Conservation (phyloP, 2,113 vertebrate genomes). For the Sminthopsis crassicaudata region DNA sequence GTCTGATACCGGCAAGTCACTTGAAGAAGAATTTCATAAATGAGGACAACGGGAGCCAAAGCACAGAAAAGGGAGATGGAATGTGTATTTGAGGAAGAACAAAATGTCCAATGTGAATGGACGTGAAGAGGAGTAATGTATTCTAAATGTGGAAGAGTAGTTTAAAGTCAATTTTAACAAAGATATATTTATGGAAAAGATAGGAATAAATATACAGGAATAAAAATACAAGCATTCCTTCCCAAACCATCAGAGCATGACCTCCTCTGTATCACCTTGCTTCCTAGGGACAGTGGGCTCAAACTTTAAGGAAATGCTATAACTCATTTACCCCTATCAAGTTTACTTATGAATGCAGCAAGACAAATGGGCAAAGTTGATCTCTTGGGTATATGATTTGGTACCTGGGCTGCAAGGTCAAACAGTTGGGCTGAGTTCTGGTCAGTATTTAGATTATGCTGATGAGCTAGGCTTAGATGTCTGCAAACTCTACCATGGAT, state of each 20-base stretch:
- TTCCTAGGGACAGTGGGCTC: background rate
- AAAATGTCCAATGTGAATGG: background rate
- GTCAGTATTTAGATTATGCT: background rate
- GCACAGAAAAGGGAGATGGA: background rate
- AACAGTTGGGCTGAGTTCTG: background rate
- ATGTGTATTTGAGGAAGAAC: background rate
- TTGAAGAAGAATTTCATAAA: background rate
- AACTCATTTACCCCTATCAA: background rate
- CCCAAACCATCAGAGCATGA: background rate
- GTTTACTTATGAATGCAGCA: background rate
- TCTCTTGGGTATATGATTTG: background rate
- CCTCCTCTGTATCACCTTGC: background rate
- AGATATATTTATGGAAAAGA: background rate
- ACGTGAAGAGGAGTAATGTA: background rate
- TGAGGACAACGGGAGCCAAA: background rate
- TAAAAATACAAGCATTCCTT: background rate
- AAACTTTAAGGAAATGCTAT: background rate
- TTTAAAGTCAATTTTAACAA: background rate
- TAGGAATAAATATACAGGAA: background rate
- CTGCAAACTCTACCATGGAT: background rate
- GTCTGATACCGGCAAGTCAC: background rate
- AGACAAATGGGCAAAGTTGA: background rate
- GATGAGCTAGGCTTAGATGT: background rate
- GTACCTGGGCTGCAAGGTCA: background rate
- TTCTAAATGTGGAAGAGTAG: background rate